Base-by-base conservation (phyloP, 2,113 vertebrate genomes). In the Ictalurus furcatus region DNA sequence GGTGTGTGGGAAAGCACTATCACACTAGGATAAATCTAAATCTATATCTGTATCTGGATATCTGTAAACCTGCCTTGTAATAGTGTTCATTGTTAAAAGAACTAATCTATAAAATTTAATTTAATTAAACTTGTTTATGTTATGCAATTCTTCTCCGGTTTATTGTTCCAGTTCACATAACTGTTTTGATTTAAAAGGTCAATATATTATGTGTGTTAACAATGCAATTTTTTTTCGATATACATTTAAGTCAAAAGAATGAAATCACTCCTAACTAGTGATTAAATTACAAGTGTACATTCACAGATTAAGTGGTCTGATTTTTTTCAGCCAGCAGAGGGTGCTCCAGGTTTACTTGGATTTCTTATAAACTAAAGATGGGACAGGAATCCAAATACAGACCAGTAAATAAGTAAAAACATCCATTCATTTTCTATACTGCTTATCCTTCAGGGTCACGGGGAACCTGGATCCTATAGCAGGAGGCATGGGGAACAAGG, bases 321-420 rank as follows among this genome's bases (percentile, higher is more conserved):
- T 44, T 23, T 19, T 23, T 86, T 40, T 86, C 28, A 25, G 37
- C 85, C 85, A 86, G 69, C 21, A 86, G 69, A 86, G 54, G 69
- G 54, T 37, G 54, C 85, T 40, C 23, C 56, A n/a, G 6, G 13
- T 30, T n/a, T n/a, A 56, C 28, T 6, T 54, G 25, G 17, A 56
- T 58, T 81, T 81, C 23, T 79, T 44, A 48, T 7, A 78, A 78
- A 78, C 9, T 48, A 28, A 78, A 80, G 13, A n/a, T 76, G 9
- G 40, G 23, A 78, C 74, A 80, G 48, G 73, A 44, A 23, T 19
- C 71, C 71, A 79, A 17, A 56, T 30, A n/a, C 78, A 56, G 48
- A 28, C 23, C 3, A 78, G 34, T 6, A 48, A 48, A 52, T 14
- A 14, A 52, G 2, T n/a, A 14, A 48, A 78, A 52, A 52, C 11